Base-by-base conservation (phyloP, 2,113 vertebrate genomes). In the Copsychus sechellarum region DNA sequence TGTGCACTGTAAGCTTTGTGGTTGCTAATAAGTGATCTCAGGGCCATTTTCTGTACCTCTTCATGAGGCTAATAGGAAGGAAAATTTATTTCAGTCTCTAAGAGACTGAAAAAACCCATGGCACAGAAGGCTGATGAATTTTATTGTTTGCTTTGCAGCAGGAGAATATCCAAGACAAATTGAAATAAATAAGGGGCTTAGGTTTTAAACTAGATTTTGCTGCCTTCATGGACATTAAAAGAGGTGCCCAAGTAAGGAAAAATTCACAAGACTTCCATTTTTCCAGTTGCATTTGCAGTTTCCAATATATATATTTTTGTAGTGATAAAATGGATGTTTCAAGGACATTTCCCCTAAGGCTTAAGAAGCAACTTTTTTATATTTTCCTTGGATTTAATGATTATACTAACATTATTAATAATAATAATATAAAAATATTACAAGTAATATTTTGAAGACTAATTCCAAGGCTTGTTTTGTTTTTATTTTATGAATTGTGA, bases 1-100 rank as follows among this genome's bases (percentile, higher is more conserved):
- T 65, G 8, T 56, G 34, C 2, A 8, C 17, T 45, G 10, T 51
- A 72, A 90, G 13, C 14, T 56, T 7, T 53, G 20, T 16, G 9
- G 8, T 48, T 90, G 36, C 28, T 90, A 85, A 76, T 58, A 62
- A 4, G 8, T 33, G 14, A n/a, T 57, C 47, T 65, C 25, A 60
- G 34, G 42, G 29, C 50, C 57, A 58, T 25, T 74, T 96, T 96
- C 45, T 93, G 70, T 94, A 85, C 74, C 18, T 95, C 69, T 76
- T 21, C 38, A n/a, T 28, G 25, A 80, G 40, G 19, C 57, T 95
- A 88, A 81, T 86, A 90, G 81, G 54, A 92, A 48, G 43, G 50
- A 95, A 93, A 96, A 86, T 3, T 11, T 51, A 48, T 76, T 92
- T 86, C 25, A n/a, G 23, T 54, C 26, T 87, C 77, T 65, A n/a